Base-by-base conservation (phyloP, 2,113 vertebrate genomes). In the Cnemophilus loriae region DNA sequence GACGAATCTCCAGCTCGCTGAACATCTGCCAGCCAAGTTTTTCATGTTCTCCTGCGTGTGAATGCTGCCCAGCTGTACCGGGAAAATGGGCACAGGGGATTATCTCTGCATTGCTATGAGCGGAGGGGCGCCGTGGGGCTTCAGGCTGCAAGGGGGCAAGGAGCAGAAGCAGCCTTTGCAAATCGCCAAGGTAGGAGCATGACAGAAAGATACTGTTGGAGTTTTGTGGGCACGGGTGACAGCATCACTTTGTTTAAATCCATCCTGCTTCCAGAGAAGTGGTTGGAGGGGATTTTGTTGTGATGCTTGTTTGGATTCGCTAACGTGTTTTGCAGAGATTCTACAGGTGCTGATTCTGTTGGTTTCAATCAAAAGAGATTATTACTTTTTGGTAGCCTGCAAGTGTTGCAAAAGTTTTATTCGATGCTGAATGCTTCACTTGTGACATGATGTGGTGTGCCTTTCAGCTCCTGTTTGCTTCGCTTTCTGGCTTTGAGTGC, bases 101-200 rank as follows among this genome's bases (percentile, higher is more conserved):
- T 99, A 98, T 96, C 97, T 99, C 97, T 99, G 99, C 97, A 95
- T 99, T 37, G 99, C 98, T 63, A 98, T 99, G 98, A 98, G 97
- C 11, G 99, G 99, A 90, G 98, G 98, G 74, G 98, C 98, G 9
- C 99, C 99, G 75, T 99, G 99, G 99, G 99, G 99, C 52, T 99
- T 99, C 98, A 97, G 97, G 70, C 76, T 99, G 96, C 96, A 98
- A 88, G 98, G 99, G 93, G 99, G 98, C 97, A 98, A 98, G 92
- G 99, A 99, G 87, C 97, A 98, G 89, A 97, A 98, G 82, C 98
- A 97, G 96, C 98, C 98, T 63, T 87, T 99, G 44, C 98, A 99
- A 52, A 98, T 99, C 33, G 98, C 98, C 41, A 98, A 99, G 99
- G 99, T 99, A 99, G 93, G 98, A 87, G 19, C 69, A 6, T 5